Base-by-base conservation (phyloP, 2,888 invertebrate species). In the Stramonita haemastoma region DNA sequence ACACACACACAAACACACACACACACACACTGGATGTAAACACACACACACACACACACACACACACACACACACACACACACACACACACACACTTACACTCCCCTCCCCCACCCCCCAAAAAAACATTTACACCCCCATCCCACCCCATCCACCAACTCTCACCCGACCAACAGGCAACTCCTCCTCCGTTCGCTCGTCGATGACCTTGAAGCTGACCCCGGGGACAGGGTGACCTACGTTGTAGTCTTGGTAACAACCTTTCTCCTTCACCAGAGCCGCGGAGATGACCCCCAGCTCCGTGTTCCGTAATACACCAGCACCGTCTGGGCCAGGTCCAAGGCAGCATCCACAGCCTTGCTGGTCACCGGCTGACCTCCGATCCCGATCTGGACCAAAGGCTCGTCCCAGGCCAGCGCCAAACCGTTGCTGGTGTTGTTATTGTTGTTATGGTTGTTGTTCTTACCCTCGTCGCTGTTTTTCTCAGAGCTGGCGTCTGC, bases 241-340 rank as follows among this genome's bases (percentile, higher is more conserved):
- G 36, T 90, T 70, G 34, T 56, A 87, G 85, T 90, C 87, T 26
- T 22, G 70, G 19, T 60, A 90, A 8, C n/a, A 32, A 13, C 13
- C 32, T 19, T 17, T 4, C 46, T 87, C 85, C 26, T 34, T 73
- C 19, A 90, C 29, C 26, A 29, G 6, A 0, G 26, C 15, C 6
- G 15, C 57, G 15, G 89, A 85, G 6, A 89, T 26, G 5, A 34
- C 6, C 29, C 73, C 57, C 29, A 70, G 46, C 56, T 87, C 87
- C 17, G 87, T 81, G 56, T 29, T 11, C 79, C 87, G 81, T 87
- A 87, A 11, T n/a, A 29, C 1, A 81, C 73, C 15, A 29, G 11
- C 13, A 87, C 87, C 26, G 87, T 1, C n/a, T 29, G 60, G 15
- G 73, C 46, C n/a, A 87, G 15, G 22, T 1, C 8, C 87, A 87